Percentiles rank a stretch among this genome's conserved stretches.
Evolutionary conservation across 2,888 invertebrate genomes (phyloP).

Genomic region (Gisinianus flammeolus): DNA sequence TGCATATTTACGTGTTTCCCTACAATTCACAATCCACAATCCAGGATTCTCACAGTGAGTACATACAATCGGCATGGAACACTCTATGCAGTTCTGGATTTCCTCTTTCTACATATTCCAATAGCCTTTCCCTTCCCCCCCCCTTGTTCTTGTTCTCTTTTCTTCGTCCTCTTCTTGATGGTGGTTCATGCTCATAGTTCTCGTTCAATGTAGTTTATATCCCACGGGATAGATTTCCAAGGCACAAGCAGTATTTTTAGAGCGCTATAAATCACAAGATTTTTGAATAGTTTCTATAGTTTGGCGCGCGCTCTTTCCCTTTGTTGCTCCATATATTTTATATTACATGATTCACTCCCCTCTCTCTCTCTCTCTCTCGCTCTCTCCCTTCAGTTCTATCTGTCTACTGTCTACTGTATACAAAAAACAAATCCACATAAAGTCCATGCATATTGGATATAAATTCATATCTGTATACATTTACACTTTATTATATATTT

Average conservation of each 20-base stretch:
- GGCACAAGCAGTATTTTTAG: slow-evolving; percentile 47
- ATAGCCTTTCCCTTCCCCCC: not conserved
- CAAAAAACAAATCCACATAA: not conserved
- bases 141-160: not conserved
- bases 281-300: slow-evolving; percentile 35
- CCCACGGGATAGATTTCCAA: slow-evolving; percentile 48
- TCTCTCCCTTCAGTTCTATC: not conserved
- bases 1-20: slow-evolving; percentile 5
- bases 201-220: not conserved
- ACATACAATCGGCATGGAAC: no score
- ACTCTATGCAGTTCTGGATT: no score
- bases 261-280: slow-evolving; percentile 46
- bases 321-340: no score
- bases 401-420: not conserved
- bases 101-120: not conserved
- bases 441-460: no score
- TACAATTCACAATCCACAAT: no score
- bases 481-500: not conserved
- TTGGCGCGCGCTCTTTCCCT: not conserved
- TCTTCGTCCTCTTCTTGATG: no score
- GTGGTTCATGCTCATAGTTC: slow-evolving; percentile 12
- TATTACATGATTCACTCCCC: not conserved
- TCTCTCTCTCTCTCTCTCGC: not conserved
- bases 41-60: no score
- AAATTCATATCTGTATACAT: not conserved